Conservation (phyloP, 2,888 invertebrate species). For the Agrochola lychnidis region DNA sequence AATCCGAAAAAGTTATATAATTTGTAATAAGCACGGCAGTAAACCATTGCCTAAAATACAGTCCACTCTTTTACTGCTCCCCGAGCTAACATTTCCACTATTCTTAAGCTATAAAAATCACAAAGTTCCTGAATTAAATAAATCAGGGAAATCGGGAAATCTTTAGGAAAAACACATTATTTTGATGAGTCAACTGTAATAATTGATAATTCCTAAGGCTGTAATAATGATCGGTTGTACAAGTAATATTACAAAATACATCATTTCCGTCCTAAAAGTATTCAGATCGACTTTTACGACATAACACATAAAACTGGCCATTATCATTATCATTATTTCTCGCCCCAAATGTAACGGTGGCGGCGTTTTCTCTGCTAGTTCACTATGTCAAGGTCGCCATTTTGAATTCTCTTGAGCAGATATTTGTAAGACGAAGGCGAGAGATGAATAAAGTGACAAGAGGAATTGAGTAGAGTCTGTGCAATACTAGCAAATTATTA, state of each 20-base stretch:
- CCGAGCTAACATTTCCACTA: too few species aligned
- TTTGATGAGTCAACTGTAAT: not conserved
- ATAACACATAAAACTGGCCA: constrained; percentile 41
- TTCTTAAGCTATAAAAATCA: too few species aligned
- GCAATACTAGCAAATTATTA: not conserved
- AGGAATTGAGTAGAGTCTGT: too few species aligned
- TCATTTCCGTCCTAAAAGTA: constrained; percentile 37
- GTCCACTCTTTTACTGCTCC: too few species aligned
- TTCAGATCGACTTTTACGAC: constrained; percentile 46
- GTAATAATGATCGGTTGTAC: constrained; percentile 3
- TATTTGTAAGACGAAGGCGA: not conserved
- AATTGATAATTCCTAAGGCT: not conserved
- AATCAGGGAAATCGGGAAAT: not conserved
- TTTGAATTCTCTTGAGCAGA: constrained; percentile 14
- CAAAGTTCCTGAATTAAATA: not conserved
- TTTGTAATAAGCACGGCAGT: too few species aligned
- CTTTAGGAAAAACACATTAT: not conserved
- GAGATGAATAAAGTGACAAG: not conserved
- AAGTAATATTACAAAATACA: constrained; percentile 20
- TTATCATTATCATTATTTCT: constrained; percentile 54
- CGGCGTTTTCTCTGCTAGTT: constrained; percentile 23
- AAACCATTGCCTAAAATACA: too few species aligned
- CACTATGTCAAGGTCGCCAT: constrained; percentile 46
- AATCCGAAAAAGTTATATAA: too few species aligned
- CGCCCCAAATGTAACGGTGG: constrained; percentile 36